phyloP scores from a whole-genome alignment of 2,888 invertebrate species.

The Sinodicranocentrus sp. region DNA sequence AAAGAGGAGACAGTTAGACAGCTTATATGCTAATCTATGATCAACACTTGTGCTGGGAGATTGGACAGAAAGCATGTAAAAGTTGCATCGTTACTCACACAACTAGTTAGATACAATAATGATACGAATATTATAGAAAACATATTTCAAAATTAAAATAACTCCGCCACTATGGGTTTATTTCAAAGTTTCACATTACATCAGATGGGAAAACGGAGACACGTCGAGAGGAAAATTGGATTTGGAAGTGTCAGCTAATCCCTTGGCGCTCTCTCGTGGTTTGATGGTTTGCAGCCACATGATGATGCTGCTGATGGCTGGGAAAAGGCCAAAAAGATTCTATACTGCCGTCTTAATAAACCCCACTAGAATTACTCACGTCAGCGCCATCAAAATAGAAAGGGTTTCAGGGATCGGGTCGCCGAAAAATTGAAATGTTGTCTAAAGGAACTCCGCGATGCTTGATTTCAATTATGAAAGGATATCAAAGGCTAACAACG shows the following conservation, averaged over 20 bases:
- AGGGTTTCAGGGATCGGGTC: too few species aligned
- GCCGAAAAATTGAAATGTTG: too few species aligned
- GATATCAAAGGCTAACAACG: constrained; percentile 1
- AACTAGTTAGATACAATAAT: constrained; percentile 6
- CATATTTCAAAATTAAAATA: too few species aligned
- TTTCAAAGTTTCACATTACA: too few species aligned
- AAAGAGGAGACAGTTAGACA: constrained; percentile 36
- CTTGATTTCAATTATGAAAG: constrained; percentile 47
- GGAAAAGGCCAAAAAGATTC: too few species aligned
- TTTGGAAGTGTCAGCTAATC: constrained; percentile 66
- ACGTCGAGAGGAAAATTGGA: constrained; percentile 59
- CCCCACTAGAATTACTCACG: too few species aligned
- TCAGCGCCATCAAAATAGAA: too few species aligned
- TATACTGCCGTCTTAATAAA: too few species aligned
- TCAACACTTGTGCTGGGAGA: constrained; percentile 40
- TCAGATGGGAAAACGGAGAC: constrained; percentile 3
- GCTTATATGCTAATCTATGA: constrained; percentile 65
- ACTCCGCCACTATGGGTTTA: too few species aligned
- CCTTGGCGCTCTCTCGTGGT: constrained; percentile 38
- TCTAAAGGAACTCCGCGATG: too few species aligned
- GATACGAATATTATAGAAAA: constrained; percentile 20
- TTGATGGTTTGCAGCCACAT: too few species aligned
- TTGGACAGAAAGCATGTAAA: constrained; percentile 11
- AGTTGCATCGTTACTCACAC: constrained; percentile 23
- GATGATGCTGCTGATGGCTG: too few species aligned